Base-by-base conservation (phyloP, 2,797 vertebrate genomes). In the Catharus ustulatus region DNA sequence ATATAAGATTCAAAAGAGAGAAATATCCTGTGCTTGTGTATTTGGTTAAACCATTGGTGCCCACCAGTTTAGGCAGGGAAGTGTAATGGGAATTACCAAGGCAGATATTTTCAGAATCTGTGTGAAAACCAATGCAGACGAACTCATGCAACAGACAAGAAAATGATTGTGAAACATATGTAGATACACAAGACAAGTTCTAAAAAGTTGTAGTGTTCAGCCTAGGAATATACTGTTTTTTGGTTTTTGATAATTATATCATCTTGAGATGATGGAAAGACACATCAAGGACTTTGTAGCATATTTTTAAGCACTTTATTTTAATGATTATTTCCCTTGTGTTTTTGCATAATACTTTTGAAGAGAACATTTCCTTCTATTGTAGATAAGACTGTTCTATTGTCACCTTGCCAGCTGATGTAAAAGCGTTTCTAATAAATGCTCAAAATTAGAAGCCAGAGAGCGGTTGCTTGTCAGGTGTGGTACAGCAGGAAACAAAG, bases 341-440 rank as follows among this genome's bases (percentile, higher is more conserved):
- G 43, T 12, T 92, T 96, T 94, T 77, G 22, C 57, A 95, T 78
- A 92, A 77, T 69, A 32, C 6, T 75, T 96, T 96, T 92, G 90
- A 91, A 91, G 42, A 82, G 30, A 92, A 93, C 61, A 67, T 57
- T 90, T 90, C 59, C 84, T 94, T 78, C 75, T 68, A 51, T n/a
- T 63, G 27, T 69, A 71, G 43, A 62, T 82, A 92, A 58, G 30
- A 81, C 87, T 96, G n/a, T 63, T 91, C 64, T 93, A 40, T 81
- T 91, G 61, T 88, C 77, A 79, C 46, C 62, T 93, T 91, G 84
- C 52, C 88, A 93, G 43, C 13, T 87, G 58, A 74, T 52, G 13
- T 78, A 77, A 97, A 97, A 95, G 18, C 29, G 64, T 71, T 95
- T 89, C 84, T 93, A 96, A 91, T 13, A 80, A 91, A 66, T 89